A percentile compares a stretch with the other conserved stretches of the same genome.
Conservation (phyloP, 2,888 invertebrate genomes). For the Eupithecia vulgata region DNA sequence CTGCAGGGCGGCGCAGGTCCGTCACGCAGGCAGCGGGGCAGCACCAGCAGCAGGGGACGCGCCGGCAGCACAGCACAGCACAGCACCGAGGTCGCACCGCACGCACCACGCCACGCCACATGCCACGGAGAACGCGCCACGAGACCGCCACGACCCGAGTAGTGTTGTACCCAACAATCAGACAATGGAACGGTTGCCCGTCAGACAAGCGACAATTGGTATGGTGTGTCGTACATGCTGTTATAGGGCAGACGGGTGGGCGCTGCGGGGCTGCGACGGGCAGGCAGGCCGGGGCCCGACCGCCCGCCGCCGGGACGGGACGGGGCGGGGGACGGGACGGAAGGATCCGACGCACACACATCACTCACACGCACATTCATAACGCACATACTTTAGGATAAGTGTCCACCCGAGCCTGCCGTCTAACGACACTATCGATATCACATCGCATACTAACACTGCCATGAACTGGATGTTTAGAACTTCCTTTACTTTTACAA, state of each 20-base stretch:
- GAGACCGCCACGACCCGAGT: slow-evolving; percentile 84
- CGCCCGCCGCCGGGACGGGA: slow-evolving; percentile 56
- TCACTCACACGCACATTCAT: slow-evolving; percentile 49
- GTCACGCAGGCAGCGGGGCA: slow-evolving; percentile 23
- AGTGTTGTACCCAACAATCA: slow-evolving; percentile 85
- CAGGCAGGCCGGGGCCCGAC: slow-evolving; percentile 56
- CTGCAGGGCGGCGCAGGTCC: slow-evolving; percentile 80
- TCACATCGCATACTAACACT: slow-evolving; percentile 62
- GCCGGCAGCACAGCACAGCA: slow-evolving; percentile 38
- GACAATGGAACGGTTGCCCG: slow-evolving; percentile 85
- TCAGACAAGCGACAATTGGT: slow-evolving; percentile 85
- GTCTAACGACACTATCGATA: slow-evolving; percentile 38
- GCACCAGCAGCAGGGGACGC: slow-evolving; percentile 9
- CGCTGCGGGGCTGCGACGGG: slow-evolving; percentile 58
- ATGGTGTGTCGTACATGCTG: slow-evolving; percentile 83
- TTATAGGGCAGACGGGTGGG: slow-evolving; percentile 78
- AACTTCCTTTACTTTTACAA: slow-evolving; percentile 58
- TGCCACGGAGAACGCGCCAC: slow-evolving; percentile 80
- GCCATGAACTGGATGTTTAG: slow-evolving; percentile 47
- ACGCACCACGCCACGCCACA: slow-evolving; percentile 57
- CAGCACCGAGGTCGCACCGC: slow-evolving; percentile 38
- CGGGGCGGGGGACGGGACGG: slow-evolving; percentile 47
- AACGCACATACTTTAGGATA: slow-evolving; percentile 56
- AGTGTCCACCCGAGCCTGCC: slow-evolving; percentile 78
- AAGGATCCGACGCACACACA: slow-evolving; percentile 49